Conservation (phyloP, 2,888 invertebrate species). For the Plagodis pulveraria region DNA sequence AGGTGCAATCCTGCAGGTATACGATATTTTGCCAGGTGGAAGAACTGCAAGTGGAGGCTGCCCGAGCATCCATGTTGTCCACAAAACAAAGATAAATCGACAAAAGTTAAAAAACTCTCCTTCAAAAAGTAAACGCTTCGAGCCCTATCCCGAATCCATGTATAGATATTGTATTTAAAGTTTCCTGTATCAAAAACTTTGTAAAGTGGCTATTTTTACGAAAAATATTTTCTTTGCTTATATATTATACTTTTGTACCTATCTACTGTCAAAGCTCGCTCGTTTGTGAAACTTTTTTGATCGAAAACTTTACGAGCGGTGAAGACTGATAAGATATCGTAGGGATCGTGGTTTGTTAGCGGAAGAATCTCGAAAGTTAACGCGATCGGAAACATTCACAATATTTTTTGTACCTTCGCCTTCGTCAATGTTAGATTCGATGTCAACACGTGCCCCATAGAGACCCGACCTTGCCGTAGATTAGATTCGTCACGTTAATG, state of each 20-base stretch:
- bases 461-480: constrained; percentile 71
- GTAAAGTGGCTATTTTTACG: constrained; percentile 83
- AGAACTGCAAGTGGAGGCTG: constrained; percentile 92
- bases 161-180: constrained; percentile 67
- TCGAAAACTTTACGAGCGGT: constrained; percentile 78
- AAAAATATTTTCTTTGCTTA: constrained; percentile 67
- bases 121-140: constrained; percentile 82
- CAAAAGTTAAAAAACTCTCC: constrained; percentile 79
- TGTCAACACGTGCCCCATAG: constrained; percentile 75
- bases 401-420: constrained; percentile 67
- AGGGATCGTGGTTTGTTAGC: constrained; percentile 73
- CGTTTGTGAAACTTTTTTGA: constrained; percentile 72
- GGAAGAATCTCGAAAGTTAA: constrained; percentile 62
- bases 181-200: constrained; percentile 73
- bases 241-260: constrained; percentile 57
- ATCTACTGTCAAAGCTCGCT: constrained; percentile 74
- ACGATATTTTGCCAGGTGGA: constrained; percentile 94
- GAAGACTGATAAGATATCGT: constrained; percentile 83
- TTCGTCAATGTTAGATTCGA: constrained; percentile 79
- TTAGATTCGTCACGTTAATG: constrained; percentile 76
- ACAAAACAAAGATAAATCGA: constrained; percentile 85
- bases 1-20: constrained; percentile 88
- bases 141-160: constrained; percentile 65
- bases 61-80: constrained; percentile 88
- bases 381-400: constrained; percentile 66